These are phyloP conservation scores for Aplocera efformata DNA, from an alignment of 2,888 invertebrate genomes.

Conservation along the genomic window DNA sequence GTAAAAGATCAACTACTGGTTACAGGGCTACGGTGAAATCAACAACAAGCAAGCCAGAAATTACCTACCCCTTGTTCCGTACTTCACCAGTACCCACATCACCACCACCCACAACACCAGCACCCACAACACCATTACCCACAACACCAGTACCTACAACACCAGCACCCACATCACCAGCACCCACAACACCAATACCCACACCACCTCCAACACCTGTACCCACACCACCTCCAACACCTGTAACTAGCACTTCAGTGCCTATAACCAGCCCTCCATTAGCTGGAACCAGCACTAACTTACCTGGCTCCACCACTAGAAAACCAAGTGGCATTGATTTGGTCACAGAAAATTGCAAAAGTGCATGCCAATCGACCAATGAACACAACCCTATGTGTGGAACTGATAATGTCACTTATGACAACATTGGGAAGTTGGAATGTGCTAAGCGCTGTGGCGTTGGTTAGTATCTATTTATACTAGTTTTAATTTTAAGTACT, in stretches of 20 bases:
- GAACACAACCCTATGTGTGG: slow-evolving; percentile 16
- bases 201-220: no score
- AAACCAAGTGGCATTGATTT: background rate
- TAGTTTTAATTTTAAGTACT: no score
- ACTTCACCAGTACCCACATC: background rate
- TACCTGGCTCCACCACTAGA: background rate
- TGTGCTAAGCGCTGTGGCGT: slow-evolving; percentile 15
- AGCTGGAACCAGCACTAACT: no score
- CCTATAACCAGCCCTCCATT: no score
- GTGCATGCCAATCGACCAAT: background rate
- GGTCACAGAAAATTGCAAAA: slow-evolving; percentile 2
- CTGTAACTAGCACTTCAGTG: no score
- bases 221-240: no score
- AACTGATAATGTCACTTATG: slow-evolving; percentile 11
- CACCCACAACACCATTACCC: background rate
- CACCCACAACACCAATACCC: background rate
- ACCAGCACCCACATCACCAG: background rate
- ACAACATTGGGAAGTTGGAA: slow-evolving; percentile 9
- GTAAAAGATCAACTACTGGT: background rate
- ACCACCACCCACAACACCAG: background rate
- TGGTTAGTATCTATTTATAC: slow-evolving; percentile 14
- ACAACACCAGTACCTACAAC: background rate
- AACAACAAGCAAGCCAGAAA: background rate
- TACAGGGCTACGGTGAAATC: slow-evolving; percentile 3
- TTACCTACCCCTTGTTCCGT: slow-evolving; percentile 11